Evolutionary conservation across 2,797 vertebrate species (phyloP).

Genomic region (Myotis pilosus): DNA sequence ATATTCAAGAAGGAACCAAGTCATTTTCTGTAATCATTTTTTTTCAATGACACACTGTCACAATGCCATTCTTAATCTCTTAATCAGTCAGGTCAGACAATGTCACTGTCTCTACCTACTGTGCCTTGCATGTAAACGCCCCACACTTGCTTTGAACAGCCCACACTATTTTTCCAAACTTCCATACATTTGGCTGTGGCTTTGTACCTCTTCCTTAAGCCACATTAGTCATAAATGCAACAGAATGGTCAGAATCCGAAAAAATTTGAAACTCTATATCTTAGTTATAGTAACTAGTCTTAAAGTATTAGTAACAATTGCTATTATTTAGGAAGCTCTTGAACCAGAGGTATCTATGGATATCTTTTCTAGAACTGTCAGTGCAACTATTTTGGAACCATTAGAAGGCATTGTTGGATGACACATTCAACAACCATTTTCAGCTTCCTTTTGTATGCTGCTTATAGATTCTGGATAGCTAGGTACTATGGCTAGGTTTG

Average conservation of each 20-base stretch:
- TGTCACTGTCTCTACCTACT: not conserved
- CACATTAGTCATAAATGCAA: not conserved
- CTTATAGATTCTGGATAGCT: not conserved
- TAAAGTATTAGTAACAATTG: not conserved
- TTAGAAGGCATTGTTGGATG: not conserved
- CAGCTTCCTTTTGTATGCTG: not conserved
- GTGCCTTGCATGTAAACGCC: not conserved
- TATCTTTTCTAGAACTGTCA: constrained; percentile 5
- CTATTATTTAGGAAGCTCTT: constrained; percentile 34
- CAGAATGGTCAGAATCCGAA: not conserved
- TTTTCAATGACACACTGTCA: constrained; percentile 39
- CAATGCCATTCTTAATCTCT: constrained; percentile 51
- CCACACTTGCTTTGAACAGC: not conserved
- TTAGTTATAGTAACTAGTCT: not conserved
- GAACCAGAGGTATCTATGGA: not conserved
- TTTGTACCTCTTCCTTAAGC: not conserved
- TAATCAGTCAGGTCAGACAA: constrained; percentile 27
- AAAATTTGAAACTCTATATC: not conserved
- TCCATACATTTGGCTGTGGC: not conserved
- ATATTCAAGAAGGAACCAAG: constrained; percentile 20
- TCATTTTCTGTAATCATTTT: constrained; percentile 44
- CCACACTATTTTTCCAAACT: not conserved
- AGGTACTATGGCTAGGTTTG: not conserved
- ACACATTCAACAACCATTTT: constrained; percentile 29
- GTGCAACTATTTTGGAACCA: constrained; percentile 4